Base-by-base conservation (phyloP, 2,888 invertebrate species). In the Mamestra brassicae region DNA sequence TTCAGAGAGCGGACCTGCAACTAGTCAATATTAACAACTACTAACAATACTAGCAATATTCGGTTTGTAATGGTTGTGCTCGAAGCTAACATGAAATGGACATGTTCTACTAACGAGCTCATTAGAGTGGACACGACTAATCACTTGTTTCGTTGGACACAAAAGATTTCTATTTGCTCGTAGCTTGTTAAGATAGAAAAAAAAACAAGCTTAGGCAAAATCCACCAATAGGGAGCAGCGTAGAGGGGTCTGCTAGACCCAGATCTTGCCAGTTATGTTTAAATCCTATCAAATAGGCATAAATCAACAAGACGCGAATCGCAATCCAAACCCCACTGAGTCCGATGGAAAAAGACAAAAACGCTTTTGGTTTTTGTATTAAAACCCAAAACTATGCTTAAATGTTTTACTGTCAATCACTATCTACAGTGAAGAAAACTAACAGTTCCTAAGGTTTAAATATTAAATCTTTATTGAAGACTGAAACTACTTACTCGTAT, bases 111-210 rank as follows among this genome's bases (percentile, higher is more conserved):
- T 63, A 80, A 64, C 64, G 47, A 67, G 11, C 45, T 83, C 65
- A 81, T 78, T 80, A 80, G 15, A 10, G 17, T 15, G 57, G 34
- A 80, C 83, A 83, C 0, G 64, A 36, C 52, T 60, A 38, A 68
- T 68, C 45, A 61, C 60, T 72, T 61, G 67, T 72, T 67, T 62
- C 4, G 4, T 34, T 42, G 17, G 36, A 65, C 11, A 61, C 15
- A 10, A 38, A 7, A 61, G 36, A 52, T 75, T 38, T 26, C 3
- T 36, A 7, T 2, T 64, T 63, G 17, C 45, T 62, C 6, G 13
- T 0, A 34, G 13, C 55, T 61, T 55, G 42, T 64, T 34, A 38
- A 7, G 36, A 13, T 11, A 47, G 11, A 26, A 52, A 52, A 60
- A 42, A 47, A 58, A 0, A 36, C 26, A n/a, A 11, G 0, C 1